Conservation (phyloP, 2,888 invertebrate genomes). For the Diarsia brunnea region DNA sequence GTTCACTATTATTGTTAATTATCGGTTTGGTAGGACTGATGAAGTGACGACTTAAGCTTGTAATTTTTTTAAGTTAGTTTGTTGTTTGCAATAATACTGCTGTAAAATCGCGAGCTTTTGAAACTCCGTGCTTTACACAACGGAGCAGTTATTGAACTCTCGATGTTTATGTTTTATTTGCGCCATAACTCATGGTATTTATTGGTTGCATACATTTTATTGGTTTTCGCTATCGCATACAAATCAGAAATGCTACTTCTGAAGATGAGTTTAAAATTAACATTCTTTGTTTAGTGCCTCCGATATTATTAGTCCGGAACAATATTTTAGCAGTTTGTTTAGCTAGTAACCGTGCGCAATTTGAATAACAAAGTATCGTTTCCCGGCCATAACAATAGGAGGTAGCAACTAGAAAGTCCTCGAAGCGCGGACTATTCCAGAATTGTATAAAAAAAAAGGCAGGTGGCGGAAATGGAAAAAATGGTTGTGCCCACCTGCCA, state of each 20-base stretch:
- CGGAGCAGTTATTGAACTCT: constrained; percentile 34
- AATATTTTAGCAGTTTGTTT: background rate
- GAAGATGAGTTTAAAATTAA: constrained; percentile 17
- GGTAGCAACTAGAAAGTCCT: background rate
- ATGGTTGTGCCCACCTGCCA: background rate
- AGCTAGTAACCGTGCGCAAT: too few relatives aligned
- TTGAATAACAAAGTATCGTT: background rate
- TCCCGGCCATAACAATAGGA: background rate
- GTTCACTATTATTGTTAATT: background rate
- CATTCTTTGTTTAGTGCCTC: constrained; percentile 18
- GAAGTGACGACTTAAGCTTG: background rate
- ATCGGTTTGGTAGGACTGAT: too few relatives aligned
- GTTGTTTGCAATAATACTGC: background rate
- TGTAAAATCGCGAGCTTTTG: background rate
- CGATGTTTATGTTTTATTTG: constrained; percentile 25
- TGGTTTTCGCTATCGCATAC: constrained; percentile 24
- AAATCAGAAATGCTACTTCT: constrained; percentile 19
- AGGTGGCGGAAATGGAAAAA: background rate
- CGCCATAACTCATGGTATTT: constrained; percentile 36
- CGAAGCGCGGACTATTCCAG: background rate
- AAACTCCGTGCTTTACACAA: constrained; percentile 6
- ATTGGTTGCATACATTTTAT: constrained; percentile 33
- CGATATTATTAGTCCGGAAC: background rate
- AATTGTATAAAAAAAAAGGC: background rate
- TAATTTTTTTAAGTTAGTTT: background rate